A percentile compares a stretch with the other conserved stretches of the same genome.
phyloP scores from a whole-genome alignment of 1,140 invertebrate species.

The Philopotamus ludificatus region DNA sequence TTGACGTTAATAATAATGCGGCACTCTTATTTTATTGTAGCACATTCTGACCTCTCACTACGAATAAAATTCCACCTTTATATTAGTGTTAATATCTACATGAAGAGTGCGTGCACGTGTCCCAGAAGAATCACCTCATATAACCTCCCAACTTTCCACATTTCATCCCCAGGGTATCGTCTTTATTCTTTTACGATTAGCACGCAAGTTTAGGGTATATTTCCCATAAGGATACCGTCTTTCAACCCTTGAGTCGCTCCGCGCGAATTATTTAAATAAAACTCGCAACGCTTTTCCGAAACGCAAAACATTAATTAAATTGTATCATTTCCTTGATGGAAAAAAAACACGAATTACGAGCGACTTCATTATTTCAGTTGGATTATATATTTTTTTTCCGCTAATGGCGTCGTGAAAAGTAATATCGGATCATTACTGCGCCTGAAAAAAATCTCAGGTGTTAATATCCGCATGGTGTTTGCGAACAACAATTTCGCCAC shows the following conservation, averaged over 20 bases:
- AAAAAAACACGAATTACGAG: no score
- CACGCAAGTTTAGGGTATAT: conserved; percentile 20
- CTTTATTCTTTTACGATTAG: conserved; percentile 35
- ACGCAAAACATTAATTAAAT: no score
- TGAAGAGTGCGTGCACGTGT: not conserved
- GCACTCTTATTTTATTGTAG: conserved; percentile 17
- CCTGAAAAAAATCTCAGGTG: not conserved
- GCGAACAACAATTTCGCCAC: not conserved
- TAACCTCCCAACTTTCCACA: not conserved
- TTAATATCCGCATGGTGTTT: not conserved
- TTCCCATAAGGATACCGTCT: conserved; percentile 13
- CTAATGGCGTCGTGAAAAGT: no score
- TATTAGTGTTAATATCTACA: not conserved
- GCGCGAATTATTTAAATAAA: no score
- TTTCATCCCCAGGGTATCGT: conserved; percentile 21
- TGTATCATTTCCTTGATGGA: no score
- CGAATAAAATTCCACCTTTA: not conserved
- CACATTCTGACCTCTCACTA: not conserved
- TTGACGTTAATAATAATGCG: no score
- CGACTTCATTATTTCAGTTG: no score
- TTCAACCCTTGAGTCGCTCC: no score
- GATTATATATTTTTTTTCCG: no score
- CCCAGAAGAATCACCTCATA: not conserved
- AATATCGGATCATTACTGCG: no score
- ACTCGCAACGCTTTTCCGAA: no score